Base-by-base conservation (phyloP, 2,888 invertebrate genomes). In the Polyploca ridens region DNA sequence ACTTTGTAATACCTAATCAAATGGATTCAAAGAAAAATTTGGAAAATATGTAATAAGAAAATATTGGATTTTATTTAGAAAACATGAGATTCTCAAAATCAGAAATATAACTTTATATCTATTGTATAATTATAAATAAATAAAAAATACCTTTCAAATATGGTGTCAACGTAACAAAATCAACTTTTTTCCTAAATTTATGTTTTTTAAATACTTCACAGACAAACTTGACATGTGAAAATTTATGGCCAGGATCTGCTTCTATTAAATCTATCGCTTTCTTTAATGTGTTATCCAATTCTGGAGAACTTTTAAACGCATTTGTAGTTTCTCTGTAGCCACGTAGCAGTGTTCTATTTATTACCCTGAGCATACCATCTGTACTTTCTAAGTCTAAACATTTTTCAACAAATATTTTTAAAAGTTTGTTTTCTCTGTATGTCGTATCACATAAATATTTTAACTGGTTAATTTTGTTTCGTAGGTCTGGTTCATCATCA, bases 221-320 rank as follows among this genome's bases (percentile, higher is more conserved):
- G 14, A 92, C 74, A 6, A 76, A 69, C 70, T 84, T 87, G 0
- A 92, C 67, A 66, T 86, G 84, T 1, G 81, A 72, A 74, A 83
- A 91, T 69, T 87, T 91, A 19, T 71, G 73, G 7, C 66, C 7
- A 0, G 90, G 90, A 63, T 84, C 75, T 8, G 46, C 63, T 33
- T 80, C 72, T 33, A 92, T 62, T 0, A 70, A 64, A 13, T 46
- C 65, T 8, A 81, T 62, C 0, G 77, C 79, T 19, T 66, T 78
- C 5, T 69, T 71, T 27, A 91, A 57, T 5, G 83, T 19, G 35
- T 66, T 77, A 54, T 79, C 67, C 64, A 87, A 85, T 33, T 63
- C 57, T 11, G 69, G 19, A 0, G 89, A 86, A 41, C 75, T 69
- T 64, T 79, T 88, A 62, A 81, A 88, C 1, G 62, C 58, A n/a